Evolutionary conservation across 1,140 invertebrate genomes (phyloP).

Genomic region (Anoplophora glabripennis): DNA sequence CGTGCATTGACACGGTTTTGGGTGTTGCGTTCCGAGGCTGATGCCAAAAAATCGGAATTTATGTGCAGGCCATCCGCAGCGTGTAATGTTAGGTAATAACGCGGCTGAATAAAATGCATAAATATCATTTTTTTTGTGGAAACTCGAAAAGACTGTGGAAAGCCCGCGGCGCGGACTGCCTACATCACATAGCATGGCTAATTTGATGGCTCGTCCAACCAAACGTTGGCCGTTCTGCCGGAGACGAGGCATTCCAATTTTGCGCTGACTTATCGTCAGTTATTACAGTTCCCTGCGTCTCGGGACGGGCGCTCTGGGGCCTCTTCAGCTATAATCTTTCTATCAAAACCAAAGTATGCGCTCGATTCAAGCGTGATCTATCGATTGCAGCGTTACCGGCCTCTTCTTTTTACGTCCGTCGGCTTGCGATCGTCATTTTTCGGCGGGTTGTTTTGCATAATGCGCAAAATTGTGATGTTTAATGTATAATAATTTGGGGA

Average conservation of each 20-base stretch:
- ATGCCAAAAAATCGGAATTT: too few species aligned
- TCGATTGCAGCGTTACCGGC: constrained; percentile 18
- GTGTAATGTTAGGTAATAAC: too few species aligned
- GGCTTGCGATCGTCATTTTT: not conserved
- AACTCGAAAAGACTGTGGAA: constrained; percentile 9
- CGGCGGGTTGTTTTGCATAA: constrained; percentile 11
- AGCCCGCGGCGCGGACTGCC: constrained; percentile 10
- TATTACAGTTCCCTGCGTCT: constrained; percentile 20
- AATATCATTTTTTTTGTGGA: constrained; percentile 3
- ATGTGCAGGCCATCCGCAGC: too few species aligned
- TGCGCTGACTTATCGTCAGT: not conserved
- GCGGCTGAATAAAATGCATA: too few species aligned
- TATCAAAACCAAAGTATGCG: constrained; percentile 28
- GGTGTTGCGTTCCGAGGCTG: too few species aligned
- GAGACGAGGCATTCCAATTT: not conserved
- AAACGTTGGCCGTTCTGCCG: not conserved
- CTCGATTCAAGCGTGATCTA: constrained; percentile 23
- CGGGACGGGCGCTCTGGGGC: constrained; percentile 6
- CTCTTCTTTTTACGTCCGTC: not conserved
- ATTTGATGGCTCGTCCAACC: constrained; percentile 15
- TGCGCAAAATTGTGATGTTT: constrained; percentile 9
- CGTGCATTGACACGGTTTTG: too few species aligned
- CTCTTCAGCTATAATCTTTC: constrained; percentile 27
- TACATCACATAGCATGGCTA: constrained; percentile 25
- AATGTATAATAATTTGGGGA: constrained; percentile 5